Percentiles rank a stretch among this genome's conserved stretches.
Evolutionary conservation across 2,113 vertebrate genomes (phyloP).

Genomic region (Heloderma charlesbogerti): DNA sequence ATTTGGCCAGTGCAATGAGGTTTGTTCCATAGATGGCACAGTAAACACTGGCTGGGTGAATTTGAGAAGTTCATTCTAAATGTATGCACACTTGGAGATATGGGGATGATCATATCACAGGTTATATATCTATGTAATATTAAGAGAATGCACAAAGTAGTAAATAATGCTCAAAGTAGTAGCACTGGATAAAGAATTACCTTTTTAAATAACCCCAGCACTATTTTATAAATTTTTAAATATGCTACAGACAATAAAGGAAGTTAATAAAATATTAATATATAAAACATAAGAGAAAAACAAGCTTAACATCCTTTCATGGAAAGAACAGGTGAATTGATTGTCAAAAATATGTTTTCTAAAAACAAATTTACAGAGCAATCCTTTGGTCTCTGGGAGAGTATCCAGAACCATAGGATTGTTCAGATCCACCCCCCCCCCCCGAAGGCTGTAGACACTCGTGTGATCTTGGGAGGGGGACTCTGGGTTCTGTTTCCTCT

Average conservation of each 20-base stretch:
- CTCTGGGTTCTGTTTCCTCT: too few species aligned
- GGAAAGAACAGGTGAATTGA: too few species aligned
- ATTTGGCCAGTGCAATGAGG: neutral
- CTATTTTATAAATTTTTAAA: neutral
- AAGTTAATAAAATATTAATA: neutral
- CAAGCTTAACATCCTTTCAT: neutral
- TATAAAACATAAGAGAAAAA: neutral
- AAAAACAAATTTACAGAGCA: neutral
- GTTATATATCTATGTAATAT: neutral
- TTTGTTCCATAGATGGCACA: neutral
- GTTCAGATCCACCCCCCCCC: too few species aligned
- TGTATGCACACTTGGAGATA: neutral
- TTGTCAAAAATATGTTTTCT: neutral
- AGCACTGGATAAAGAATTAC: neutral
- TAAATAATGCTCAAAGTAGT: neutral
- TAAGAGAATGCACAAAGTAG: neutral
- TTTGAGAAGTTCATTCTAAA: neutral
- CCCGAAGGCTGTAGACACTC: too few species aligned
- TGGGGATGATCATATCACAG: neutral
- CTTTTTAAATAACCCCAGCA: too few species aligned
- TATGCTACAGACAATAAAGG: neutral
- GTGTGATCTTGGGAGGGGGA: too few species aligned
- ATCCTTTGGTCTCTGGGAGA: too few species aligned
- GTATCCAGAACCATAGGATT: too few species aligned
- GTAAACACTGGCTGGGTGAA: neutral